A percentile compares a stretch with the other conserved stretches of the same genome.
Evolutionary conservation across 1,140 invertebrate genomes (phyloP).

Genomic region (Saccostrea echinata): DNA sequence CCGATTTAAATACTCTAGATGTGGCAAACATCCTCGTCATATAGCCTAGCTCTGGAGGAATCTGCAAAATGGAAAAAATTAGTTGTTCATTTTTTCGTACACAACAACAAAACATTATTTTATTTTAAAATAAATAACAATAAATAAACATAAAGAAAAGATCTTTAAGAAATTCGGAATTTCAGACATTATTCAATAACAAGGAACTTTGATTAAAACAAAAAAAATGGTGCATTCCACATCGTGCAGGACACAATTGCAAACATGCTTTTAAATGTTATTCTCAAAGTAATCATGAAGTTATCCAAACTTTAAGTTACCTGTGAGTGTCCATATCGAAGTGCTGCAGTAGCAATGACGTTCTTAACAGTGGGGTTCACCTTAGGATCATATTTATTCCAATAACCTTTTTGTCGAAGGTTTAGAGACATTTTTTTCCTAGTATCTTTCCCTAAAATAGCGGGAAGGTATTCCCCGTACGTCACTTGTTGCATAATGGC

Average conservation of each 20-base stretch:
- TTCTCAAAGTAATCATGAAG: neutral
- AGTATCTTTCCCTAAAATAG: neutral
- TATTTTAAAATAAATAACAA: neutral
- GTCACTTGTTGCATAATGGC: constrained; percentile 2
- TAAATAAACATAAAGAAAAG: neutral
- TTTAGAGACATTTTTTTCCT: neutral
- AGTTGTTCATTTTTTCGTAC: neutral
- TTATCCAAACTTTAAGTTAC: neutral
- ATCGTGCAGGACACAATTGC: neutral
- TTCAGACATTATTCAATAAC: too few species aligned
- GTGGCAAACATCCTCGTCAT: neutral
- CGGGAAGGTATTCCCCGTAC: neutral
- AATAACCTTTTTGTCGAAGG: neutral
- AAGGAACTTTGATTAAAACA: too few species aligned
- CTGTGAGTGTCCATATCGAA: constrained; percentile 94
- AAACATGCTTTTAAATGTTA: neutral
- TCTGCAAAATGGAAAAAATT: neutral
- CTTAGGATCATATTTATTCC: constrained; percentile 87
- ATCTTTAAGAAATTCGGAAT: too few species aligned
- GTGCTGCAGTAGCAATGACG: constrained; percentile 95
- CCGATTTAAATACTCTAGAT: too few species aligned
- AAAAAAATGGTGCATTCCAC: too few species aligned
- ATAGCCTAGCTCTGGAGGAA: neutral
- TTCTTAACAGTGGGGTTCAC: constrained; percentile 93
- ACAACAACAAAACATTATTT: neutral